Evolutionary conservation across 2,113 vertebrate species (phyloP), one percentile per base, ranked within the genome.

Genomic region (Cavia porcellus): DNA sequence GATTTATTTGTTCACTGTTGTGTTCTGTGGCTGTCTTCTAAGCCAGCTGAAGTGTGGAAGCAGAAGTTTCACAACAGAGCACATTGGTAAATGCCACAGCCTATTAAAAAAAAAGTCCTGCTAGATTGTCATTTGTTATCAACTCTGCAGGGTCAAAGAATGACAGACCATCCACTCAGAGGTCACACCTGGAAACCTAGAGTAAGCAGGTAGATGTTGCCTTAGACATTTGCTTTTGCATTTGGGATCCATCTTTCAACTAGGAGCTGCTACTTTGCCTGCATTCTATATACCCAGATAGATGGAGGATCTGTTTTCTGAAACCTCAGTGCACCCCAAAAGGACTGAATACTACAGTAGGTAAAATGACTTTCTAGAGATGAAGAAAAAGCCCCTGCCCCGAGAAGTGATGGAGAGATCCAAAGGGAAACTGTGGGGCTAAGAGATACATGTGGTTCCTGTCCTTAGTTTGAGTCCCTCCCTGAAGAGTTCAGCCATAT

Each of bases 1-100:
- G 84, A 64, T 75, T 92, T 77, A 55, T 89, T 83, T 92, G 42
- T 82, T 92, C 59, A n/a, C n/a, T 17, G 42, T 66, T 84, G 30
- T 22, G 12, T 64, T 92, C 85, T 89, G 32, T 75, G 89, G 25
- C 50, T 5, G 38, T 45, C n/a, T 88, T 80, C 32, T 55, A 61
- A 87, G 93, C 62, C 59, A 19, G 24, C 10, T 68, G 86, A 86
- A 38, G 52, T 92, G 50, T 81, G 68, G 79, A 93, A 93, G 77
- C 22, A 8, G 47, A 96, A 87, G 62, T 90, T 85, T 94, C 45
- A 47, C 82, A 79, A 80, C 62, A 86, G 38, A 89, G 74, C 50
- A n/a, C 22, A 84, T 90, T 50, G 70, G 50, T 75, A 88, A 90
- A 90, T 87, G 80, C 57, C n/a, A 62, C 1, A 50, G 14, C 75